Base-by-base conservation (phyloP, 1,140 invertebrate genomes). In the Pteromalus puparum region DNA sequence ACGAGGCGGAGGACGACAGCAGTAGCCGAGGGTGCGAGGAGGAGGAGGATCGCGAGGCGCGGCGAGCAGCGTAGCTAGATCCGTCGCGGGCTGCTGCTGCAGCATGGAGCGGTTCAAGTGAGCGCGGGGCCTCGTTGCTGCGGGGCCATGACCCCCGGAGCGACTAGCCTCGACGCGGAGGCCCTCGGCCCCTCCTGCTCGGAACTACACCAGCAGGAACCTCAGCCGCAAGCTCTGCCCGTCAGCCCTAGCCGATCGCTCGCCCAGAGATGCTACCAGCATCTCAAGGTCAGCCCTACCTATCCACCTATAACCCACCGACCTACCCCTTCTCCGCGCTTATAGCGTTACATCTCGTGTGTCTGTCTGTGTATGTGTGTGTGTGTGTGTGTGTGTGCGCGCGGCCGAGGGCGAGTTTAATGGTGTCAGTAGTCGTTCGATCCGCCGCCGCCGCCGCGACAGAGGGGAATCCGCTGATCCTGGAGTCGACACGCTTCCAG, bases 101-200 rank as follows among this genome's bases (percentile, higher is more conserved):
- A 3, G 74, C 72, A 81, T 81, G 79, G 79, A 81, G 68, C 68
- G 79, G 38, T 81, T 81, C 68, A 81, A 81, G 79, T 81, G 46
- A 81, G 18, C 30, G 2, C n/a, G 34, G 72, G 26, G 48, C 53
- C 53, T 75, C 83, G 86, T 72, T 85, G 87, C 87, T 88, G 88
- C 89, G 88, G 89, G 90, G 90, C 87, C 89, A 93, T 93, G 92
- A 91, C 91, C 91, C 91, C 90, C 75, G 91, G 92, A 89, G 90
- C 92, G 85, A 90, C 89, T 81, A 87, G 13, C 48, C 82, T 79
- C 46, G 90, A 90, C 83, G 84, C 91, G 86, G 92, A 92, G 91
- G 90, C 90, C 89, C 86, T 91, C 86, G 91, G 90, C 86, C 91
- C 92, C 82, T 92, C 92, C 74, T 91, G 90, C 89, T 92, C 92